Evolutionary conservation across 2,797 vertebrate species (phyloP).

Genomic region (Notolabrus celidotus): DNA sequence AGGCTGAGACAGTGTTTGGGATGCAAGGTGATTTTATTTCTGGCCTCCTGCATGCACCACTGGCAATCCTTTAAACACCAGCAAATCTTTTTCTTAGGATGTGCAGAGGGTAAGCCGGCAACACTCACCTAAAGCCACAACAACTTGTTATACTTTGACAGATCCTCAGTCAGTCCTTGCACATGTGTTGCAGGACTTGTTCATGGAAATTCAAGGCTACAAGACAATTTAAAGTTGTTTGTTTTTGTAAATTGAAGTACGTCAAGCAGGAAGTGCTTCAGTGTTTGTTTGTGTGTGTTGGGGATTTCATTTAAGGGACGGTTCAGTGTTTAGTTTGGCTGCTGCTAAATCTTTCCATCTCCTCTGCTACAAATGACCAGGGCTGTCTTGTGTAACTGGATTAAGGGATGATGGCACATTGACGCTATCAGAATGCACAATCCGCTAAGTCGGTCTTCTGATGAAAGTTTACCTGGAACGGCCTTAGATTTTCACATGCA

Average conservation of each 20-base stretch:
- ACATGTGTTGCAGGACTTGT: not conserved
- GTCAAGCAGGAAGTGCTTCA: slow-evolving; percentile 33
- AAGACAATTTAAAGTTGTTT: not conserved
- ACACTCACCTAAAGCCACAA: not conserved
- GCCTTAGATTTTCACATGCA: not conserved
- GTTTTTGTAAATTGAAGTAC: not conserved
- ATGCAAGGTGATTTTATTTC: slow-evolving; percentile 62
- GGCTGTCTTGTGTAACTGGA: slow-evolving; percentile 69
- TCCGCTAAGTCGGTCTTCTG: not conserved
- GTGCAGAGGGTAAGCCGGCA: not conserved
- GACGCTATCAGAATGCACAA: slow-evolving; percentile 11
- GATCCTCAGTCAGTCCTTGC: not conserved
- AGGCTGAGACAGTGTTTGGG: slow-evolving; percentile 37
- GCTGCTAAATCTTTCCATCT: slow-evolving; percentile 63
- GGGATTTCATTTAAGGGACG: slow-evolving; percentile 48
- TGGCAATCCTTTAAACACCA: slow-evolving; percentile 66
- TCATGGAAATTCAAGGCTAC: not conserved
- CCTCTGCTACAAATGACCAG: slow-evolving; percentile 42
- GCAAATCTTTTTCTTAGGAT: slow-evolving; percentile 31
- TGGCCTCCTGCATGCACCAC: slow-evolving; percentile 52
- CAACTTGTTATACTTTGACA: not conserved
- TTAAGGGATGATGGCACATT: slow-evolving; percentile 63
- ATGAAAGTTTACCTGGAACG: slow-evolving; percentile 6
- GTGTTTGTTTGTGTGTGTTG: slow-evolving; percentile 35
- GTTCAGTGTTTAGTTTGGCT: slow-evolving; percentile 60